These are phyloP conservation scores for Drosophila multiciliata DNA, from an alignment of 2,888 invertebrate genomes.

Conservation along the genomic window DNA sequence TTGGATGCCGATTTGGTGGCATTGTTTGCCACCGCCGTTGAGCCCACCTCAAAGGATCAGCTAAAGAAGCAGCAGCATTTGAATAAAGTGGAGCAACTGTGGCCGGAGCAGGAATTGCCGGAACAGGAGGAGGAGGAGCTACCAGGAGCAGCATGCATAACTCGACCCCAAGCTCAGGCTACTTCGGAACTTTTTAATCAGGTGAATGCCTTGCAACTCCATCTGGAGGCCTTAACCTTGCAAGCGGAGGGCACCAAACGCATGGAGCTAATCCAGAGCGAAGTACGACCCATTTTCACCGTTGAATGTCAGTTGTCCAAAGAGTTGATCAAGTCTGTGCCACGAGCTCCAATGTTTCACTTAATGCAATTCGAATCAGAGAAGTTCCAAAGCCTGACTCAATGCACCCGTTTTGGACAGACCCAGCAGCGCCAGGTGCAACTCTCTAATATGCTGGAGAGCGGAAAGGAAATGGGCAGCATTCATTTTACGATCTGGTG, in stretches of 20 bases:
- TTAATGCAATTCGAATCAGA: conserved; percentile 83
- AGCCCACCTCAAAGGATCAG: conserved; percentile 57
- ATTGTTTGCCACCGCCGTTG: conserved; percentile 73
- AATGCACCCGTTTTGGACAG: conserved; percentile 81
- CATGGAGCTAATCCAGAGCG: conserved; percentile 79
- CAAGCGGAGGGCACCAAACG: conserved; percentile 82
- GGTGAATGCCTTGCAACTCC: conserved; percentile 74
- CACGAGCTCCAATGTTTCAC: conserved; percentile 78
- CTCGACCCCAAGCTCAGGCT: conserved; percentile 22
- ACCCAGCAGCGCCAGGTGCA: conserved; percentile 73
- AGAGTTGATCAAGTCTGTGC: conserved; percentile 73
- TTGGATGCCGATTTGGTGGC: conserved; percentile 81
- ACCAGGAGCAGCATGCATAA: conserved; percentile 14
- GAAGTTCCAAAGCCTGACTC: conserved; percentile 82
- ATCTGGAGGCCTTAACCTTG: conserved; percentile 80
- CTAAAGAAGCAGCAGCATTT: conserved; percentile 47
- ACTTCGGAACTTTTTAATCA: conserved; percentile 70
- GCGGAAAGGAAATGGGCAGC: conserved; percentile 61
- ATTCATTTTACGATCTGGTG: conserved; percentile 82
- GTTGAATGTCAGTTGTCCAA: conserved; percentile 81
- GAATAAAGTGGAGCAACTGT: conserved; percentile 40
- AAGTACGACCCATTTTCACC: conserved; percentile 81
- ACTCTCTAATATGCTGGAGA: conserved; percentile 34
- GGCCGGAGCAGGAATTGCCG: conserved; percentile 43
- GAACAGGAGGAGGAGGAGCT: conserved; percentile 42